Base-by-base conservation (phyloP, 2,797 vertebrate species). In the Podarcis lilfordi region DNA sequence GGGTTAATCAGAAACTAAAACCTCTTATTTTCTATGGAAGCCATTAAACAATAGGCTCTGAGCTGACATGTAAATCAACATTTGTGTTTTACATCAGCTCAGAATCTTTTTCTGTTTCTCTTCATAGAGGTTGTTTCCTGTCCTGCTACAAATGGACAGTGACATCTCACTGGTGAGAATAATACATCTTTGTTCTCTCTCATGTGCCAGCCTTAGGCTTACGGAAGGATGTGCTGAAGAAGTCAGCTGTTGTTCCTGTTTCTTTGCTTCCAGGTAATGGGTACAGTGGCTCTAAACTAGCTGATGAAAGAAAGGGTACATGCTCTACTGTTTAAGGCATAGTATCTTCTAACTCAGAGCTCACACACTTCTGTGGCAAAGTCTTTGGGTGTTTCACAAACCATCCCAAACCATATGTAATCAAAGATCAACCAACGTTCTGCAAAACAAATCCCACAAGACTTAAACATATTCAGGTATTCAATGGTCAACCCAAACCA, bases 1-100 rank as follows among this genome's bases (percentile, higher is more conserved):
- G 86, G 68, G 91, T 85, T 91, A 94, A 95, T 91, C 93, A 89
- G 93, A 87, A 69, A 32, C 74, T 5, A 88, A 50, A 89, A 91
- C 80, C 64, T 71, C 25, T 8, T 21, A n/a, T 59, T 80, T 88
- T 84, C 1, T 45, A 66, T 83, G 32, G n/a, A 84, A 91, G 68
- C 13, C 61, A 64, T 64, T 29, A 88, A 72, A 86, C 61, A 79
- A 9, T 40, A 9, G 15, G 4, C 69, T 90, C 78, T 90, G 82
- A 55, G 43, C n/a, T 84, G 64, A 83, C 84, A 40, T 43, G 86
- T 13, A 82, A 88, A 91, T 85, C 72, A 82, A 74, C 86, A 50
- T 23, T 50, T 82, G 85, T 89, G 89, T 88, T 91, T 86, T 50
- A 89, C 40, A 89, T 69, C 50, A 85, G 43, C 71, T 77, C 86